Conservation (phyloP, 2,888 invertebrate genomes). For the Cepaea hortensis region DNA sequence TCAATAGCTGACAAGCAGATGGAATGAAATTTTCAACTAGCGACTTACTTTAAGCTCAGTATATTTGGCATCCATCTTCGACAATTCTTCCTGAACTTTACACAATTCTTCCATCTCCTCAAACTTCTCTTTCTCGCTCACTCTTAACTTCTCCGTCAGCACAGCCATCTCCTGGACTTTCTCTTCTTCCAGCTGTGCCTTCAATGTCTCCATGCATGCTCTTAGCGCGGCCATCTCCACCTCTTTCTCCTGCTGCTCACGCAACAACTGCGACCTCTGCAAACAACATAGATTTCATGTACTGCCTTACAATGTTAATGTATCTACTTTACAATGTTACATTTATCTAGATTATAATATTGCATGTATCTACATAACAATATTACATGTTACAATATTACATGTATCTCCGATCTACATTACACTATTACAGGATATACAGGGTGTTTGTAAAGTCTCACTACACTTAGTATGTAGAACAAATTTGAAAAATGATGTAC, state of each 20-base stretch:
- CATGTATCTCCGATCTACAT: no score
- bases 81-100: slow-evolving; percentile 58
- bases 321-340: no score
- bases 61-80: slow-evolving; percentile 57
- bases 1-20: no score
- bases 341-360: no score
- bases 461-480: no score
- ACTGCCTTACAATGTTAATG: no score
- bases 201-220: neutral
- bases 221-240: neutral
- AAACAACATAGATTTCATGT: neutral
- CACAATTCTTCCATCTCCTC: slow-evolving; percentile 54
- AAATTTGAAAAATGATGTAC: no score
- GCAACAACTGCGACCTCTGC: slow-evolving; percentile 8
- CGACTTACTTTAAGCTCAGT: slow-evolving; percentile 58
- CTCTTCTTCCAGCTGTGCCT: neutral
- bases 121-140: slow-evolving; percentile 28
- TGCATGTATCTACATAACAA: no score
- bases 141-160: neutral
- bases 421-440: no score
- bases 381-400: no score
- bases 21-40: no score
- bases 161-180: slow-evolving; percentile 12
- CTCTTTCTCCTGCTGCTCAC: slow-evolving; percentile 6
- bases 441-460: no score